Evolutionary conservation across 2,797 vertebrate genomes (phyloP), one percentile per base, ranked within the genome.

Genomic region (Neostethus bicornis): DNA sequence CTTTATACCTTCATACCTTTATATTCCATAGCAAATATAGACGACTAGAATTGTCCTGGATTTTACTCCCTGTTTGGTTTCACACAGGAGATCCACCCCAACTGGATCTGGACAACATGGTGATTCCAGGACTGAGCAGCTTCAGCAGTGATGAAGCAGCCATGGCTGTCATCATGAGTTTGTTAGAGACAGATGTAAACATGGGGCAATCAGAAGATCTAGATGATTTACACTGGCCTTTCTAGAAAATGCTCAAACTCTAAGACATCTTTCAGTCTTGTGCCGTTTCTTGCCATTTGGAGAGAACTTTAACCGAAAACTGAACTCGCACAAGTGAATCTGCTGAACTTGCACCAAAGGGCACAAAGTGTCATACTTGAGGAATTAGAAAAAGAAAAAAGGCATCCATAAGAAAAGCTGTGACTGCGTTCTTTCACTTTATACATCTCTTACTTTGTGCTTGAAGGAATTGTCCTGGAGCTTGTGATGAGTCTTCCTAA

Each of bases 111-210:
- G 95, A 96, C 47, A 93, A 90, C 90, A 92, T 96, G 49, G 94
- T 94, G 71, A 92, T 96, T 16, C 93, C 95, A 21, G 94, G 95
- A 58, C 94, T 96, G 6, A 96, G 93, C 83, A 95, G 91, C 76
- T 95, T 96, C 44, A 98, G 94, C 86, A 96, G 90, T 0, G 96
- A 99, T 0, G 96, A 99, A 79, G 95, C 96, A 1, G 96, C 96
- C 1, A 97, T 98, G 95, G 96, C 95, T 0, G 95, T 97, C 31
- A 97, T 98, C 60, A 96, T 98, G 96, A 99, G 96, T 81, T 87
- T 99, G 70, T 85, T 99, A 85, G 96, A 98, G 89, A 94, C 96
- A 0, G 96, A 98, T 0, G 94, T 93, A 7, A 95, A 94, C 66
- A 93, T 98, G 6, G 92, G 95, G 4, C 94, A 94, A 17, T 90